Base-by-base conservation (phyloP, 2,888 invertebrate genomes). In the Horisme vitalbata region DNA sequence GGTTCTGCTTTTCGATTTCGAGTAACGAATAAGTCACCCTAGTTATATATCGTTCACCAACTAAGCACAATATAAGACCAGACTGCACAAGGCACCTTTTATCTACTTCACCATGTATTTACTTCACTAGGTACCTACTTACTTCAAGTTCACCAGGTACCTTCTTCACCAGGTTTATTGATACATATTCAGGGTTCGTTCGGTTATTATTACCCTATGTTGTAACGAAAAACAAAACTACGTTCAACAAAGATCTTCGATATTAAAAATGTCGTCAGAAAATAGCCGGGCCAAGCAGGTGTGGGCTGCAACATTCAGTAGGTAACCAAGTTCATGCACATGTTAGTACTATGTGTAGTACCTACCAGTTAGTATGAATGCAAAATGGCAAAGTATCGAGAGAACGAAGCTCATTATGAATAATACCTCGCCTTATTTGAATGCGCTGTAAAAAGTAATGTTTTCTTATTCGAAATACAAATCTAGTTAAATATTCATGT, bases 371-470 rank as follows among this genome's bases (percentile, higher is more conserved):
- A 11, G 26, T 4, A 26, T 28, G 28, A 14, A 13, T 21, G 24
- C 39, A 14, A 32, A 27, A 37, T 37, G 32, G 20, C 23, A 27
- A 37, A 34, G 28, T 34, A 43, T 43, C 32, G 38, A 48, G 15
- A 15, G 15, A n/a, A 38, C 11, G 24, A 13, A 32, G 24, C 31
- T 35, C 27, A 28, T 49, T 39, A 32, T 37, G 13, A 48, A 38
- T n/a, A n/a, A n/a, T 44, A 36, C 23, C 31, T 45, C 20, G 13
- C 35, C 36, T 28, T 36, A 49, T 49, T 49, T 37, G 33, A 50
- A 50, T 36, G 39, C 4, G 33, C 20, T 24, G 30, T 28, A 21
- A 45, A 30, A 45, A 36, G 31, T 26, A 5, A 31, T 32, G 39
- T 24, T 31, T 32, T 32, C 12, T 26, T 41, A 20, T 31, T 30